These are phyloP conservation scores for Criorhina ranunculi DNA, from an alignment of 2,888 invertebrate genomes.

Conservation along the genomic window DNA sequence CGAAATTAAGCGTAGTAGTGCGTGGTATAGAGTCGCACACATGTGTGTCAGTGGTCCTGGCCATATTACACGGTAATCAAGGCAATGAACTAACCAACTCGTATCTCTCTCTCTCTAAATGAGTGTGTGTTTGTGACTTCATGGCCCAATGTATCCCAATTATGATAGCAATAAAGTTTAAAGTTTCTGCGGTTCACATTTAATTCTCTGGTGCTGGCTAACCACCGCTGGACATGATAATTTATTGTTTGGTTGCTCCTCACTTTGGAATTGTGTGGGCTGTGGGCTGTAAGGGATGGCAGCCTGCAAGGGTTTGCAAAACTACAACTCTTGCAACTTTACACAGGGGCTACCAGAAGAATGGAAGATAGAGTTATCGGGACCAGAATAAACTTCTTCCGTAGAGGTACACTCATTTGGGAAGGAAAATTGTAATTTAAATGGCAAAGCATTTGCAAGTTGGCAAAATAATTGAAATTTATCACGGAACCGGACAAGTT, in stretches of 20 bases:
- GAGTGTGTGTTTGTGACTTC: constrained; percentile 7
- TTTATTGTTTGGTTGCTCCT: constrained; percentile 51
- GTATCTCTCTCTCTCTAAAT: not conserved
- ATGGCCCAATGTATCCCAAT: constrained; percentile 62
- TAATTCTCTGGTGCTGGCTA: constrained; percentile 58
- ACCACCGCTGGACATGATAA: constrained; percentile 64
- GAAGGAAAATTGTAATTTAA: constrained; percentile 66
- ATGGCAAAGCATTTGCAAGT: constrained; percentile 61
- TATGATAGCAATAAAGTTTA: constrained; percentile 69
- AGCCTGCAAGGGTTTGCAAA: constrained; percentile 7
- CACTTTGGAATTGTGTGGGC: constrained; percentile 8
- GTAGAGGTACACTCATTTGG: constrained; percentile 9
- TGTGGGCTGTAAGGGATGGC: not conserved
- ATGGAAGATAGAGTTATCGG: constrained; percentile 23
- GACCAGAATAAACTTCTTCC: constrained; percentile 34
- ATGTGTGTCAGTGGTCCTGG: constrained; percentile 38
- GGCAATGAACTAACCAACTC: constrained; percentile 66
- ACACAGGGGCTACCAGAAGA: not conserved
- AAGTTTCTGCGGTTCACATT: constrained; percentile 68
- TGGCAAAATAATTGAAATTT: constrained; percentile 62
- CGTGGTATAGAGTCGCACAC: constrained; percentile 26
- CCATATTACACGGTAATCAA: constrained; percentile 65
- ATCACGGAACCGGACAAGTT: constrained; percentile 49
- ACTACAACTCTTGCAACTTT: constrained; percentile 2
- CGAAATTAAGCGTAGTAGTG: constrained; percentile 56